A percentile compares a stretch with the other conserved stretches of the same genome.
Evolutionary conservation across 2,113 vertebrate species (phyloP).

Genomic region (Zosterops lateralis): DNA sequence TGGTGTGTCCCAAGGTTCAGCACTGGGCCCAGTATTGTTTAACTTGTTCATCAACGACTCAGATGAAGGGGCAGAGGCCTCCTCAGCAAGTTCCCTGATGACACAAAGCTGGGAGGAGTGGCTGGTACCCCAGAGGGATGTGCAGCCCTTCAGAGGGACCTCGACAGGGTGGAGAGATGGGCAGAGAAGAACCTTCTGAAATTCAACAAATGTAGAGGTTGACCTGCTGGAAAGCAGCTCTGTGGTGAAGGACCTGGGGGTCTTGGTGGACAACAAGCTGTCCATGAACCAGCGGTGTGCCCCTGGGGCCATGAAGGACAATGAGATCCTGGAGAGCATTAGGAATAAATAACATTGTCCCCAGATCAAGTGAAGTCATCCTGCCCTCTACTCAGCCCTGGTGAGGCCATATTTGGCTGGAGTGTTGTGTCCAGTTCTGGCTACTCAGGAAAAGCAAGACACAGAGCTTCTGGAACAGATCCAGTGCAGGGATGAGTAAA

Average conservation of each 20-base stretch:
- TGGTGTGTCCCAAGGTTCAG: neutral
- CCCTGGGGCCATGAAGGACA: neutral
- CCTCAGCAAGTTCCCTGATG: neutral
- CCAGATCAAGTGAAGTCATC: neutral
- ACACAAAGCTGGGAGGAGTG: neutral
- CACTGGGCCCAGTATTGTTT: neutral
- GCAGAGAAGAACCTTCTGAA: neutral
- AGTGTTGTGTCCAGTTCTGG: neutral
- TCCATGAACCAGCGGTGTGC: neutral
- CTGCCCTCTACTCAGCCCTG: neutral
- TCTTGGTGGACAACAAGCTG: neutral
- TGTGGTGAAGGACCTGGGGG: neutral
- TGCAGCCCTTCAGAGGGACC: neutral
- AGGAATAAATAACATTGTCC: neutral
- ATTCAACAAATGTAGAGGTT: neutral
- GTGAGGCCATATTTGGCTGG: neutral
- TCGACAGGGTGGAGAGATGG: accelerated
- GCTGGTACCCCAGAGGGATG: accelerated
- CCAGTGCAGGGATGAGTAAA: neutral
- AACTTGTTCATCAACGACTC: neutral
- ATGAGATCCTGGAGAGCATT: neutral
- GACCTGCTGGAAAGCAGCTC: neutral
- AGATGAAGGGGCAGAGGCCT: neutral
- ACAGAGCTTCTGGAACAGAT: neutral
- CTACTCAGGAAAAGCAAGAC: neutral